These are phyloP conservation scores for Amyelois transitella DNA, from an alignment of 1,140 invertebrate genomes.

Conservation along the genomic window DNA sequence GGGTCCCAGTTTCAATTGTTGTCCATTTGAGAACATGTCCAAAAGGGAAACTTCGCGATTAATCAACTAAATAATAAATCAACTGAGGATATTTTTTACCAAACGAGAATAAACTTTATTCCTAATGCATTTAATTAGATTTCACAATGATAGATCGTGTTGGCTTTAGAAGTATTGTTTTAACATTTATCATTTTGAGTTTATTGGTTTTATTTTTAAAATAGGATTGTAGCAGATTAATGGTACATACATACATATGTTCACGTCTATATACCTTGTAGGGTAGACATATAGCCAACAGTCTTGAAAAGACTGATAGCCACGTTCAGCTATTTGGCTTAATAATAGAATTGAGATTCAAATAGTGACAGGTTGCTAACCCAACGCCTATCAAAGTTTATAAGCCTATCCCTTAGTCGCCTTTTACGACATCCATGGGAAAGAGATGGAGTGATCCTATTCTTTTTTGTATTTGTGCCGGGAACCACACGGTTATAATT, in stretches of 20 bases:
- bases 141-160: neutral
- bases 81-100: neutral
- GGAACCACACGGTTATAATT: no score
- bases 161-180: neutral
- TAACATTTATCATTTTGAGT: neutral
- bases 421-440: no score
- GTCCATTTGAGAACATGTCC: neutral
- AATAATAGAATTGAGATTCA: no score
- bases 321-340: no score
- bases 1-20: neutral
- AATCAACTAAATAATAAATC: neutral
- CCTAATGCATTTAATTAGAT: neutral
- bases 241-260: neutral
- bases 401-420: no score
- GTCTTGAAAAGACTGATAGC: no score
- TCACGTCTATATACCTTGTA: no score
- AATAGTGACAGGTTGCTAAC: no score
- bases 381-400: no score
- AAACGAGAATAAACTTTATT: neutral
- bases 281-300: no score
- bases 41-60: neutral
- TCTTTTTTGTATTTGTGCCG: no score
- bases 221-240: neutral
- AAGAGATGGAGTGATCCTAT: no score
- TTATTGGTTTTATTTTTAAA: neutral